A percentile compares a stretch with the other conserved stretches of the same genome.
Conservation (phyloP, 1,140 invertebrate genomes). For the Capitella teleta region DNA sequence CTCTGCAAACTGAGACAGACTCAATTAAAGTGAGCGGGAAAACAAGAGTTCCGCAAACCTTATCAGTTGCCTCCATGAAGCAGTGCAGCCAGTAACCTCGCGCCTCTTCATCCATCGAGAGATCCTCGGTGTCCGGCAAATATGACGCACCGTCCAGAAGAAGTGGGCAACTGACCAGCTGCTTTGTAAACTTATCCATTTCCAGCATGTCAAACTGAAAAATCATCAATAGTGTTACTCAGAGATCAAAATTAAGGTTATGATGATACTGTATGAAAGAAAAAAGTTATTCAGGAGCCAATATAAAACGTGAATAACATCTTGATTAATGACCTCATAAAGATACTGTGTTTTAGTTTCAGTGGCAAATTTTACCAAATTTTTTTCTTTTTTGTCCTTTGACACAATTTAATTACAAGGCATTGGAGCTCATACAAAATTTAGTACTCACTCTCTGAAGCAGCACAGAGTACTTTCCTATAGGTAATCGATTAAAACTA, state of each 20-base stretch:
- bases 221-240: constrained; percentile 1
- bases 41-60: constrained; percentile 23
- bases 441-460: too few relatives aligned
- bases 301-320: background rate
- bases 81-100: constrained; percentile 86
- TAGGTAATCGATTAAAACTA: too few relatives aligned
- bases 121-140: constrained; percentile 77
- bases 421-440: too few relatives aligned
- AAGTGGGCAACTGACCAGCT: constrained; percentile 50
- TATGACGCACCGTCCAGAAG: constrained; percentile 55
- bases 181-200: constrained; percentile 55
- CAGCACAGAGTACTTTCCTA: too few relatives aligned
- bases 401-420: too few relatives aligned
- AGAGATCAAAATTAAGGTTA: background rate
- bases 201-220: constrained; percentile 53
- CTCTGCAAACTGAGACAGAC: constrained; percentile 24
- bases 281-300: background rate
- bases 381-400: too few relatives aligned
- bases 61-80: constrained; percentile 61
- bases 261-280: background rate
- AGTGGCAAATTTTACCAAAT: too few relatives aligned
- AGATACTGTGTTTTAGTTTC: too few relatives aligned
- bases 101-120: constrained; percentile 71
- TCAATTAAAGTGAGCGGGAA: background rate
- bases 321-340: too few relatives aligned